These are phyloP conservation scores for Chelon auratus DNA, from an alignment of 2,797 vertebrate species.

Conservation along the genomic window DNA sequence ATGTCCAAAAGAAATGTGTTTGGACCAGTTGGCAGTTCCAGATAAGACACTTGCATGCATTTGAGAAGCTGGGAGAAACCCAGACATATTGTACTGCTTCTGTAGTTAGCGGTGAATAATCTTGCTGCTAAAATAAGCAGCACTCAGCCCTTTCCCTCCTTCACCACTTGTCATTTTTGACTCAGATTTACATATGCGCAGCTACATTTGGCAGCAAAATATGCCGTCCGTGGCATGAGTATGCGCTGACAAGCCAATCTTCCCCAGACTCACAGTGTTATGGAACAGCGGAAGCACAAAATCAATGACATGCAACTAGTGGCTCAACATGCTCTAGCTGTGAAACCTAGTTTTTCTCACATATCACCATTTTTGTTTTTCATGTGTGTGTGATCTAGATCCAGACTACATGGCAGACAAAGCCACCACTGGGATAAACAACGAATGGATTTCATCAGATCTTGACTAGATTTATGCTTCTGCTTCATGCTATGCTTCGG, in stretches of 20 bases:
- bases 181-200: conserved; percentile 4
- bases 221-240: conserved; percentile 46
- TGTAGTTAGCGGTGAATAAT: conserved; percentile 24
- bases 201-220: conserved; percentile 51
- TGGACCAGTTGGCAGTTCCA: too few species aligned
- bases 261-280: conserved; percentile 55
- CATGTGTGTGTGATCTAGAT: conserved; percentile 6
- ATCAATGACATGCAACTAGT: conserved; percentile 68
- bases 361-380: conserved; percentile 13
- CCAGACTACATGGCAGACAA: conserved; percentile 8
- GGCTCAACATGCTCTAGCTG: conserved; percentile 17
- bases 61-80: not conserved
- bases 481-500: too few species aligned
- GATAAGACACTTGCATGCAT: not conserved
- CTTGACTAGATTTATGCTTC: not conserved
- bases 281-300: conserved; percentile 68
- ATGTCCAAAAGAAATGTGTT: too few species aligned
- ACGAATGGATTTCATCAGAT: conserved; percentile 27
- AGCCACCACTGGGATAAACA: conserved; percentile 10
- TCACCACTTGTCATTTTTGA: conserved; percentile 18
- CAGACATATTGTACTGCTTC: conserved; percentile 6
- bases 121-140: not conserved
- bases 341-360: conserved; percentile 22
- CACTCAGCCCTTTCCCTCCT: conserved; percentile 8
- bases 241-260: conserved; percentile 64